phyloP scores from a whole-genome alignment of 1,140 invertebrate genomes.

The Drosophila lowei region DNA sequence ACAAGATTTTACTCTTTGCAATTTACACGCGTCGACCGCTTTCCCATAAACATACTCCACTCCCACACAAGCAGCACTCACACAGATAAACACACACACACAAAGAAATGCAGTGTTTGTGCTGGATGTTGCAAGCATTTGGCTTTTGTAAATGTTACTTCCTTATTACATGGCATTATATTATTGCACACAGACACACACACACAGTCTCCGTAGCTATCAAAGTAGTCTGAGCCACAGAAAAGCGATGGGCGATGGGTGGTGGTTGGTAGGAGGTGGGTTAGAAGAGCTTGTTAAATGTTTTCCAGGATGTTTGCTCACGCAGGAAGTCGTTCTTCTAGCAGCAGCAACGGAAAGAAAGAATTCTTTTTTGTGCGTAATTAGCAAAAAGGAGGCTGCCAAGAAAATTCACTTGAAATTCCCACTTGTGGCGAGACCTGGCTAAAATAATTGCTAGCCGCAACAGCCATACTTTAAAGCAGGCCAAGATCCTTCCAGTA shows the following conservation, averaged over 20 bases:
- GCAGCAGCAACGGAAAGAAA: slow-evolving; percentile 25
- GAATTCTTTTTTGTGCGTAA: slow-evolving; percentile 22
- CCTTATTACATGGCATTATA: slow-evolving; percentile 70
- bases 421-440: too few species aligned
- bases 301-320: slow-evolving; percentile 42
- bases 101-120: slow-evolving; percentile 23
- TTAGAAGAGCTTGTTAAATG: slow-evolving; percentile 28
- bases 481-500: too few species aligned
- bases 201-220: slow-evolving; percentile 21
- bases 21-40: slow-evolving; percentile 74
- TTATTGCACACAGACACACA: slow-evolving; percentile 42
- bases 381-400: slow-evolving; percentile 15
- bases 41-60: slow-evolving; percentile 39
- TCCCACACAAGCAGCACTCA: slow-evolving; percentile 28
- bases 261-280: background rate
- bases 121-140: slow-evolving; percentile 62
- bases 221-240: slow-evolving; percentile 36
- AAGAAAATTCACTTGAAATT: background rate
- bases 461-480: too few species aligned
- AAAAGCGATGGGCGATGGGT: background rate
- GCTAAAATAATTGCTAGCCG: too few species aligned
- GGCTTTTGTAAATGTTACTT: slow-evolving; percentile 79
- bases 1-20: slow-evolving; percentile 80
- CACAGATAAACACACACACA: background rate
- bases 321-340: slow-evolving; percentile 28